phyloP scores from a whole-genome alignment of 2,113 vertebrate genomes.

The Oreotrochilus melanogaster region DNA sequence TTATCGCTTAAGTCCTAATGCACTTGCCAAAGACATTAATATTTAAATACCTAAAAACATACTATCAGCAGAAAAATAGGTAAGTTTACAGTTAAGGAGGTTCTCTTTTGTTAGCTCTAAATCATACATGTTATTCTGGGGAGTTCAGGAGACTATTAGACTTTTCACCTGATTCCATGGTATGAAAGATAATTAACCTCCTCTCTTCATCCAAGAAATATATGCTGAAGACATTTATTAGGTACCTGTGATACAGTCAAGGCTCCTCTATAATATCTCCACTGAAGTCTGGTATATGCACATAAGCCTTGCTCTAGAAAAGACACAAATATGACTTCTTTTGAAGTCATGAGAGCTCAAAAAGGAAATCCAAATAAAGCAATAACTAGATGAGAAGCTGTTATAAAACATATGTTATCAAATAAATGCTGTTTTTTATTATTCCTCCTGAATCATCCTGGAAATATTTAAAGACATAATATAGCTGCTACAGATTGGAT shows the following conservation, averaged over 20 bases:
- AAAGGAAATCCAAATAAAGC: neutral
- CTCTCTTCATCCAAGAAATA: neutral
- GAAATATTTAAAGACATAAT: neutral
- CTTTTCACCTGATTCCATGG: neutral
- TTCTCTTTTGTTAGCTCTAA: constrained; percentile 10
- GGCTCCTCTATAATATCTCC: neutral
- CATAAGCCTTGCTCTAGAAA: neutral
- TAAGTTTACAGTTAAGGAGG: constrained; percentile 41
- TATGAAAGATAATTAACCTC: neutral
- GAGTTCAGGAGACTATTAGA: neutral
- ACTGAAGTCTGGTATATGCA: neutral
- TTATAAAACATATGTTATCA: neutral
- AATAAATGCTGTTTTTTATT: neutral
- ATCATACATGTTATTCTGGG: neutral
- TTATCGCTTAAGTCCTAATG: constrained; percentile 76
- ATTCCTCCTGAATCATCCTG: neutral
- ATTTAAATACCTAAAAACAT: constrained; percentile 76
- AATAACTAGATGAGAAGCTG: neutral
- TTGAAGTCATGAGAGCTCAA: neutral
- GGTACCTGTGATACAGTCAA: neutral
- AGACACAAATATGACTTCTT: neutral
- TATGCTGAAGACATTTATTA: neutral
- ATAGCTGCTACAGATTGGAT: neutral
- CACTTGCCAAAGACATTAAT: constrained; percentile 78
- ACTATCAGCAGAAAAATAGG: constrained; percentile 62